Conservation (phyloP, 2,113 vertebrate species). For the Leptosomus discolor region DNA sequence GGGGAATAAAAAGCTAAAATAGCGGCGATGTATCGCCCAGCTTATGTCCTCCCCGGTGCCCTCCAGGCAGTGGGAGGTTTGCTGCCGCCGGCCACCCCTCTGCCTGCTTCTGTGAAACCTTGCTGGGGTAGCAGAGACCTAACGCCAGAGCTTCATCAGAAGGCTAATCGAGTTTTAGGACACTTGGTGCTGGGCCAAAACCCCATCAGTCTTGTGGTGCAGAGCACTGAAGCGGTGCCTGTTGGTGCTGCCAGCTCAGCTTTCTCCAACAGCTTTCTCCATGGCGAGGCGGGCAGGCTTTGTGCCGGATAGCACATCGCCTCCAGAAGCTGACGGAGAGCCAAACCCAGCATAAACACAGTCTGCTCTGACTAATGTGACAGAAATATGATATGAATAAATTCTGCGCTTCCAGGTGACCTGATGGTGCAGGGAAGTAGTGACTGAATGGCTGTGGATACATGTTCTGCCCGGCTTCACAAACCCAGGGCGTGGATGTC, state of each 20-base stretch:
- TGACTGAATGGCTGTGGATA: not conserved
- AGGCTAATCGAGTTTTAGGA: not conserved
- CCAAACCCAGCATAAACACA: not conserved
- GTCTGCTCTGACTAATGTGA: not conserved
- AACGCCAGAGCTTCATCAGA: not conserved
- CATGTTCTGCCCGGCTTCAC: accelerated
- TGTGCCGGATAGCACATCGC: not conserved
- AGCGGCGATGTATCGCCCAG: not conserved
- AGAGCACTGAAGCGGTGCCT: not conserved
- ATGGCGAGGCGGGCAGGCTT: not conserved
- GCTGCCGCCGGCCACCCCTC: not conserved
- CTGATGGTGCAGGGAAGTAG: accelerated
- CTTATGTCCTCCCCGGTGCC: accelerated
- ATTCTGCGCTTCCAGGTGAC: not conserved
- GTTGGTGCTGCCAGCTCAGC: not conserved
- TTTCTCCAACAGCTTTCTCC: not conserved
- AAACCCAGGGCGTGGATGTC: not conserved
- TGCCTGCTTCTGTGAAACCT: not conserved
- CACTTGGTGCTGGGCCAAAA: not conserved
- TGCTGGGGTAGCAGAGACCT: not conserved
- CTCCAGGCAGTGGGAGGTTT: not conserved
- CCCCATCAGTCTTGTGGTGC: accelerated
- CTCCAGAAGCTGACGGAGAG: not conserved
- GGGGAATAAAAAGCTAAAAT: not conserved
- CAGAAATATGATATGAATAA: not conserved